Evolutionary conservation across 1,140 invertebrate species (phyloP).

Genomic region (Ptiloglossa arizonensis): DNA sequence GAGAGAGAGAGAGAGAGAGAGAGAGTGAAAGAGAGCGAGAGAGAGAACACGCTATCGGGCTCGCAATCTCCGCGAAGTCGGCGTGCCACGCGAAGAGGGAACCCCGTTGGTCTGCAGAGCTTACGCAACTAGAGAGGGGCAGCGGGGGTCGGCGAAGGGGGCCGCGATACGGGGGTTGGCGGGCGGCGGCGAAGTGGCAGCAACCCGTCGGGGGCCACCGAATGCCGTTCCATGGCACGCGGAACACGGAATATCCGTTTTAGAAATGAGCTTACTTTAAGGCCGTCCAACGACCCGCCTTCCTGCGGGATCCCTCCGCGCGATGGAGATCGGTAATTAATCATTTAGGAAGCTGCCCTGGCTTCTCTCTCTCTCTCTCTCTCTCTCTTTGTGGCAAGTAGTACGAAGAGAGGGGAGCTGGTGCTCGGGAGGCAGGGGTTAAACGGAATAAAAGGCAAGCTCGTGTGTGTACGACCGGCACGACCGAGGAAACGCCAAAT

Average conservation of each 20-base stretch:
- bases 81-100: slow-evolving; percentile 38
- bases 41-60: slow-evolving; percentile 20
- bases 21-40: too few relatives aligned
- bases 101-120: slow-evolving; percentile 36
- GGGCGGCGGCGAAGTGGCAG: slow-evolving; percentile 62
- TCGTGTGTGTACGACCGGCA: slow-evolving; percentile 57
- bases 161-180: slow-evolving; percentile 42
- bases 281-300: slow-evolving; percentile 56
- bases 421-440: slow-evolving; percentile 56
- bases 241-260: slow-evolving; percentile 79
- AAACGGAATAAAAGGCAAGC: slow-evolving; percentile 75
- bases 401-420: slow-evolving; percentile 17
- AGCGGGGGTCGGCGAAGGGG: too few relatives aligned
- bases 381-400: slow-evolving; percentile 22
- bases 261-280: slow-evolving; percentile 76
- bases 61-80: slow-evolving; percentile 31
- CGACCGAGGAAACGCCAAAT: slow-evolving; percentile 76
- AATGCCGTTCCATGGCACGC: slow-evolving; percentile 72
- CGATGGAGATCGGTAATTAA: slow-evolving; percentile 79
- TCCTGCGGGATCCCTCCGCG: slow-evolving; percentile 60
- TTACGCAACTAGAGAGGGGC: slow-evolving; percentile 45
- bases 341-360: slow-evolving; percentile 74
- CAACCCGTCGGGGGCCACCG: slow-evolving; percentile 54
- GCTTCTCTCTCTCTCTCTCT: background rate
- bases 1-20: too few relatives aligned